These are phyloP conservation scores for Galagoides demidoff DNA, from an alignment of 2,797 vertebrate species.

Conservation along the genomic window DNA sequence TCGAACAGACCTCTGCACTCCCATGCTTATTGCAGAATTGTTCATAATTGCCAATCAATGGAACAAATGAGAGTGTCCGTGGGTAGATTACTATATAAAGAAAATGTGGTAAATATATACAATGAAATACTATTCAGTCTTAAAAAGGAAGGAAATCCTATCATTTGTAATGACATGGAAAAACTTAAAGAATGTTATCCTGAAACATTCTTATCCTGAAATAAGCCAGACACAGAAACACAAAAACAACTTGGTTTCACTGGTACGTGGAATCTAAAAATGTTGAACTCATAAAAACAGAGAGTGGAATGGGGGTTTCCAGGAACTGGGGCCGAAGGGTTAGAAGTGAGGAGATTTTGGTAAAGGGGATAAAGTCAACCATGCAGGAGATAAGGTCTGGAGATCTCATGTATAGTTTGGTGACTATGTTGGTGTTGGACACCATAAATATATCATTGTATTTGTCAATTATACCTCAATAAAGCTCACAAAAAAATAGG, in stretches of 20 bases:
- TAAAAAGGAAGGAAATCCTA: neutral
- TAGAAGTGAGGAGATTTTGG: neutral
- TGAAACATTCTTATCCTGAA: neutral
- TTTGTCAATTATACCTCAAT: neutral
- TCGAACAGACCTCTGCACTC: neutral
- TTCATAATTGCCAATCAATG: neutral
- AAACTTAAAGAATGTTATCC: neutral
- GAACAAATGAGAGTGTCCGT: neutral
- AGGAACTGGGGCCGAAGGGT: neutral
- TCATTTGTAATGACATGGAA: neutral
- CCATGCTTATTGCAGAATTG: neutral
- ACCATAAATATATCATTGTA: neutral
- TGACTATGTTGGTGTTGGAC: neutral
- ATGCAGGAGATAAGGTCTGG: neutral
- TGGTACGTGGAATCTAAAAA: neutral
- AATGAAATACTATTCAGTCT: neutral
- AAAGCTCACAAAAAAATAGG: neutral
- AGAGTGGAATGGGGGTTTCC: neutral
- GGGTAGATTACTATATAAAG: neutral
- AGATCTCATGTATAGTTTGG: neutral
- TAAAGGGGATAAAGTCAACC: neutral
- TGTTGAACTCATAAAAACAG: neutral
- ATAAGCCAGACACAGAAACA: neutral
- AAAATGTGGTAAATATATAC: neutral
- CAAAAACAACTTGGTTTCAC: neutral